Conservation (phyloP, 2,113 vertebrate species). For the Sapajus apella region DNA sequence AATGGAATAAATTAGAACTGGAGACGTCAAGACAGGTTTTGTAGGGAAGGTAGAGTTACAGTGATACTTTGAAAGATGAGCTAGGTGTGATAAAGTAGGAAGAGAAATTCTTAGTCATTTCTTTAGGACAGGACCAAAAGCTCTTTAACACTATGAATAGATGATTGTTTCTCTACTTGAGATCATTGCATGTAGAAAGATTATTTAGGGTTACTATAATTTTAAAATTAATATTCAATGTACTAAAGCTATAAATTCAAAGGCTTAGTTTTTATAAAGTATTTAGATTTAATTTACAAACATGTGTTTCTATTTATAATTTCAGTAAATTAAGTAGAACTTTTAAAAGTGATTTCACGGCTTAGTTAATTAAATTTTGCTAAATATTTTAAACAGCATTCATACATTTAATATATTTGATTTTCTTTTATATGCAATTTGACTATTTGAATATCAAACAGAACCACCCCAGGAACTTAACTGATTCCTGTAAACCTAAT, state of each 20-base stretch:
- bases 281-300: slow-evolving; percentile 60
- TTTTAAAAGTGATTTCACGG: slow-evolving; percentile 36
- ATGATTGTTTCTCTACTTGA: neutral
- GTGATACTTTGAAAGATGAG: neutral
- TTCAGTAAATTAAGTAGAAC: slow-evolving; percentile 25
- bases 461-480: neutral
- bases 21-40: neutral
- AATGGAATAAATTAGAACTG: neutral
- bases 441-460: slow-evolving; percentile 11
- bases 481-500: slow-evolving; percentile 1
- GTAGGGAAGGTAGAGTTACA: neutral
- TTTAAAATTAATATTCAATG: slow-evolving; percentile 19
- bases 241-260: slow-evolving; percentile 18
- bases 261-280: neutral
- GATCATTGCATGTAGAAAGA: neutral
- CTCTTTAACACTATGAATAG: neutral
- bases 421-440: slow-evolving; percentile 38
- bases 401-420: slow-evolving; percentile 44
- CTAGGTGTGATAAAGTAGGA: neutral
- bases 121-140: neutral
- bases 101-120: neutral
- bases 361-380: slow-evolving; percentile 55
- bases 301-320: slow-evolving; percentile 37
- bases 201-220: neutral
- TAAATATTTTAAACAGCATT: slow-evolving; percentile 58